phyloP scores from a whole-genome alignment of 2,888 invertebrate species.

The Nymphalis c-album region DNA sequence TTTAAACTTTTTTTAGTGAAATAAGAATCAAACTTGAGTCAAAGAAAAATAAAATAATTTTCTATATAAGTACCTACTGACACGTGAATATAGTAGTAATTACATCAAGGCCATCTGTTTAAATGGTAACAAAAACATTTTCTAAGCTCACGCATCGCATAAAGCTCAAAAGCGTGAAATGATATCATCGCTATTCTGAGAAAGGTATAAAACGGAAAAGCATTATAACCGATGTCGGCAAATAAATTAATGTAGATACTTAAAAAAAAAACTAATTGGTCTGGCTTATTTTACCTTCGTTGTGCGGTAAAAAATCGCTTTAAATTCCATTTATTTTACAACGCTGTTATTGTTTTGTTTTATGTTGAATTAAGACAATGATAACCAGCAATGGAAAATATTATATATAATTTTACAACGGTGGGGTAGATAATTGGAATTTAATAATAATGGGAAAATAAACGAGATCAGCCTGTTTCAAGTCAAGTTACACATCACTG shows the following conservation, averaged over 20 bases:
- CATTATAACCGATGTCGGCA: slow-evolving; percentile 30
- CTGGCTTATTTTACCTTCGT: slow-evolving; percentile 32
- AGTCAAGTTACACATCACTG: slow-evolving; percentile 63
- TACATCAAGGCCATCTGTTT: slow-evolving; percentile 14
- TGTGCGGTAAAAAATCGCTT: background rate
- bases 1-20: too few relatives aligned
- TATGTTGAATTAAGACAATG: background rate
- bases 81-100: too few relatives aligned
- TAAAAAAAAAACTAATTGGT: slow-evolving; percentile 52
- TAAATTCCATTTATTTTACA: slow-evolving; percentile 1
- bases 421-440: slow-evolving; percentile 50
- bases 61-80: too few relatives aligned
- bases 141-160: slow-evolving; percentile 26
- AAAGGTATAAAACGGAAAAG: slow-evolving; percentile 40
- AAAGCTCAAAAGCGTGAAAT: slow-evolving; percentile 38
- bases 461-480: slow-evolving; percentile 66
- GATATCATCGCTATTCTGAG: slow-evolving; percentile 53
- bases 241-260: slow-evolving; percentile 32
- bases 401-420: background rate
- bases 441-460: slow-evolving; percentile 76
- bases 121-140: slow-evolving; percentile 23
- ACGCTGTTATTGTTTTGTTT: background rate
- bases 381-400: slow-evolving; percentile 8
- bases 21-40: background rate
- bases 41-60: background rate